Evolutionary conservation across 2,797 vertebrate species (phyloP).

Genomic region (Bradypus variegatus): DNA sequence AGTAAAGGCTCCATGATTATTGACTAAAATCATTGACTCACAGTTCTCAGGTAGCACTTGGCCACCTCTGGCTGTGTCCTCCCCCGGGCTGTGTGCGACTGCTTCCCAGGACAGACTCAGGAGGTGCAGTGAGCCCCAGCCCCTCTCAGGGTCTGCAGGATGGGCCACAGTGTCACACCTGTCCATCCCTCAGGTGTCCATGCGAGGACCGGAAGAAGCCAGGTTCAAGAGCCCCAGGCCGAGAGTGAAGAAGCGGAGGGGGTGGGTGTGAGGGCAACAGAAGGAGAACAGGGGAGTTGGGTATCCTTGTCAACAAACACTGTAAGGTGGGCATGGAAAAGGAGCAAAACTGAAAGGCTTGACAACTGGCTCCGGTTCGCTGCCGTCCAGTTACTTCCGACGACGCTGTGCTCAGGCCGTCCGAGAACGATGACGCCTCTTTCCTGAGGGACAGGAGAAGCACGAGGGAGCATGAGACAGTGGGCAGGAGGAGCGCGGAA

Average conservation of each 20-base stretch:
- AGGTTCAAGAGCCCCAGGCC: no score
- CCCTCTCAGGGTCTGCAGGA: not conserved
- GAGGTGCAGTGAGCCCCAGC: not conserved
- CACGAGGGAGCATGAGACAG: no score
- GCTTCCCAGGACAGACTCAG: slow-evolving; percentile 33
- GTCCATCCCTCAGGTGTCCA: not conserved
- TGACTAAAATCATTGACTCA: slow-evolving; percentile 14
- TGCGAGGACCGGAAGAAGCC: not conserved
- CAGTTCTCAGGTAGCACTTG: not conserved
- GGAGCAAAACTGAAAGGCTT: slow-evolving; percentile 31
- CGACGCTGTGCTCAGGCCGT: not conserved
- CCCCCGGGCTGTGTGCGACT: not conserved
- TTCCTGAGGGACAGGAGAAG: not conserved
- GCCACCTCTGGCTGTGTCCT: not conserved
- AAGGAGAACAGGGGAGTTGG: slow-evolving; percentile 4
- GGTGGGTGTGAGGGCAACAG: no score
- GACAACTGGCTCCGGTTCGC: not conserved
- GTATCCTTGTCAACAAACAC: slow-evolving; percentile 44
- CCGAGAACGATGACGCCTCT: slow-evolving; percentile 5
- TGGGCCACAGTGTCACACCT: not conserved
- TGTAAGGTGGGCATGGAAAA: not conserved
- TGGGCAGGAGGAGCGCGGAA: accelerated
- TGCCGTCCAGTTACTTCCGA: not conserved
- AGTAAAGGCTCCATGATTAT: not conserved
- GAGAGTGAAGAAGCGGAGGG: not conserved